phyloP scores from a whole-genome alignment of 2,888 invertebrate genomes.

The Sphecodes monilicornis region DNA sequence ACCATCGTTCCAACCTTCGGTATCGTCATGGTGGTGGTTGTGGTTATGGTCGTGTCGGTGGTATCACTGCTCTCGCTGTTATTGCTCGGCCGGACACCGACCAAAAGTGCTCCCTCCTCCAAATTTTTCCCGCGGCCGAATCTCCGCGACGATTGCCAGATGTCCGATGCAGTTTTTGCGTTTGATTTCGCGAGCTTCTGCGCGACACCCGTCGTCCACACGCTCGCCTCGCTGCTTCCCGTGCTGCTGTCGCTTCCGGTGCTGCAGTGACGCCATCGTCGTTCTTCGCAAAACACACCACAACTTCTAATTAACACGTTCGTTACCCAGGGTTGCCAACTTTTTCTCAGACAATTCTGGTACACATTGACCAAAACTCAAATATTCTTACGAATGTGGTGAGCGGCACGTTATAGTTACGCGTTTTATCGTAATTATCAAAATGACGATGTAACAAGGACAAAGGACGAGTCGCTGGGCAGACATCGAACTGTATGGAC shows the following conservation, averaged over 20 bases:
- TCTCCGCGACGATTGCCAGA: conserved; percentile 73
- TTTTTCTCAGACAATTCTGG: too few relatives aligned
- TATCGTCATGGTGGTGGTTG: conserved; percentile 74
- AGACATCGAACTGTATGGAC: too few relatives aligned
- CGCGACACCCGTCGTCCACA: conserved; percentile 80
- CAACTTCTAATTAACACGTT: too few relatives aligned
- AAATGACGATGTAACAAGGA: too few relatives aligned
- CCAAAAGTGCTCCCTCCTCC: conserved; percentile 76
- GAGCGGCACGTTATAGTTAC: too few relatives aligned
- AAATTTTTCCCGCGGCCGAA: conserved; percentile 74
- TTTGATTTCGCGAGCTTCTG: conserved; percentile 71
- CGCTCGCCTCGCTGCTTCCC: conserved; percentile 80
- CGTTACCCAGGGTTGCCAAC: too few relatives aligned
- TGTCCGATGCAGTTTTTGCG: conserved; percentile 71
- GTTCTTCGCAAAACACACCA: conserved; percentile 66
- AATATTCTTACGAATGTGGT: too few relatives aligned
- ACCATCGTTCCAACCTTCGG: conserved; percentile 56
- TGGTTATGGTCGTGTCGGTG: conserved; percentile 77
- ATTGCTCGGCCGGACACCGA: conserved; percentile 62
- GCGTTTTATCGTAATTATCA: too few relatives aligned
- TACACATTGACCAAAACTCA: too few relatives aligned
- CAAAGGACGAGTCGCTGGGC: too few relatives aligned
- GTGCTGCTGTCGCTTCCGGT: conserved; percentile 82
- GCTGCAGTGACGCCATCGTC: conserved; percentile 80
- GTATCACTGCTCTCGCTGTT: conserved; percentile 81